Evolutionary conservation across 2,113 vertebrate species (phyloP).

Genomic region (Tympanuchus pallidicinctus): DNA sequence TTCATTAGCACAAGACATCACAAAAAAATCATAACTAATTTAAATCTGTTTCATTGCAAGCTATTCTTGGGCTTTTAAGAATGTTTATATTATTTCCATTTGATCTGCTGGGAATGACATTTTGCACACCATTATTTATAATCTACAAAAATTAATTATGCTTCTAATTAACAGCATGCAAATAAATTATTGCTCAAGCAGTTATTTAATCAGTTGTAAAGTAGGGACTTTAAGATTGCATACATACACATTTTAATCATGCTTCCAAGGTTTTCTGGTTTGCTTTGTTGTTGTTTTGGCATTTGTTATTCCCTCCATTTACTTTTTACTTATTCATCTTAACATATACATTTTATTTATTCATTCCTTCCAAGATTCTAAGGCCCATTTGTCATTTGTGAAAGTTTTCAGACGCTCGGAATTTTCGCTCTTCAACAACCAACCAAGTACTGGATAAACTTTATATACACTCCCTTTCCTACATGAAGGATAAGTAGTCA

Average conservation of each 20-base stretch:
- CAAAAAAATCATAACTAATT: conserved; percentile 41
- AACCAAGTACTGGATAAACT: neutral
- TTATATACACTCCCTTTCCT: neutral
- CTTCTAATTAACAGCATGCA: conserved; percentile 82
- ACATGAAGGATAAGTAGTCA: neutral
- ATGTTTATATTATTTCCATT: conserved; percentile 76
- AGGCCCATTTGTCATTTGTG: neutral
- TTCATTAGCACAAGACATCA: conserved; percentile 49
- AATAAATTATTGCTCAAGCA: conserved; percentile 82
- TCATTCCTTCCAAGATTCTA: conserved; percentile 32
- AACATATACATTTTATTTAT: neutral
- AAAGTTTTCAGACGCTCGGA: neutral
- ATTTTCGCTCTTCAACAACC: conserved; percentile 14
- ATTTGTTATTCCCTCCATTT: neutral
- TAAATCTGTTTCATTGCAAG: conserved; percentile 58
- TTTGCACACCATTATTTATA: conserved; percentile 80
- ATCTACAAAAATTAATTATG: conserved; percentile 84
- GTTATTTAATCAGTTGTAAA: conserved; percentile 77
- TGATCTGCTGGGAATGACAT: conserved; percentile 77
- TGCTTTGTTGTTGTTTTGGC: neutral
- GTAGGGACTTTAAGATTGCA: conserved; percentile 49
- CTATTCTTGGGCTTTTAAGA: conserved; percentile 56
- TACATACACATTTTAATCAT: conserved; percentile 25
- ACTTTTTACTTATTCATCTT: neutral
- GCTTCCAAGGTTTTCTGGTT: conserved; percentile 17